Evolutionary conservation across 2,888 invertebrate species (phyloP), one percentile per base, ranked within the genome.

Genomic region (Clostera curtula): DNA sequence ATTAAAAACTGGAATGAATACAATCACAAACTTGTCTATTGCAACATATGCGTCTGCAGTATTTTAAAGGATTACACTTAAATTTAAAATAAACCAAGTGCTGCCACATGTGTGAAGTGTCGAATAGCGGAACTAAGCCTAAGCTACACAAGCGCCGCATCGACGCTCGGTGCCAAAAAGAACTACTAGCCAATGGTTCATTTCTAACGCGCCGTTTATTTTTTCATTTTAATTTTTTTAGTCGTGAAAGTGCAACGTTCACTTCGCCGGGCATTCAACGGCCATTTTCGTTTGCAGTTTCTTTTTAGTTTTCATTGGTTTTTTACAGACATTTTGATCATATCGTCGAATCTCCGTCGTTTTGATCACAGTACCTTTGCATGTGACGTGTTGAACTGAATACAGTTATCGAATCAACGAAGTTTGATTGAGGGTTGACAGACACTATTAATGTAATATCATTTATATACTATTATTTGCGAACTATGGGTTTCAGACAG

Each of bases 241-340:
- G 72, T 77, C 72, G 75, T 72, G 74, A 77, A 80, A 80, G 77
- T 77, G 80, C 80, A 73, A 72, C 72, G 75, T 75, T 76, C 79
- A 76, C 76, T 76, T 77, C 68, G 65, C 60, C 55, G 54, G 66
- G 65, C 56, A 73, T 77, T 77, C 75, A 71, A 69, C 72, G 56
- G 65, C 68, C 63, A 72, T 76, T 77, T 72, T 72, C 60, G 66
- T 68, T 69, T 57, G 56, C 53, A 57, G 52, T 66, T 73, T 70
- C 66, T 69, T 73, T 77, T 76, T 76, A 58, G 56, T 71, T 77
- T 73, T 67, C 60, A 68, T 73, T 66, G 67, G 62, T 68, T 71
- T 72, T 70, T 69, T 63, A 62, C 64, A 72, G 69, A 69, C 68
- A 66, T 69, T 75, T 76, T 71, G 69, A 75, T 75, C 70, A 61